phyloP scores from a whole-genome alignment of 1,140 invertebrate genomes.

The Neodiprion lecontei region DNA sequence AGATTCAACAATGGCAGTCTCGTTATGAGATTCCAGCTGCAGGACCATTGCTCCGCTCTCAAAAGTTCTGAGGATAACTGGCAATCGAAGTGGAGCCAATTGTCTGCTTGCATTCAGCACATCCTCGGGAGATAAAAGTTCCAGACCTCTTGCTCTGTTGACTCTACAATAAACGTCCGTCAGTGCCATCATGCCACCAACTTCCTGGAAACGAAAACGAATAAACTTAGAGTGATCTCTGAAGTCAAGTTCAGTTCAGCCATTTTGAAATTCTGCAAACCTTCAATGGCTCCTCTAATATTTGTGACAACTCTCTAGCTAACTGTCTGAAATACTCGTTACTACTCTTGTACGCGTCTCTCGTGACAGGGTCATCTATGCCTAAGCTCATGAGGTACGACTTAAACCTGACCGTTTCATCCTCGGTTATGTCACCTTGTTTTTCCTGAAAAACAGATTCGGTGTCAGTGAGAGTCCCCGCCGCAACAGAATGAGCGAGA shows the following conservation, averaged over 20 bases:
- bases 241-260: background rate
- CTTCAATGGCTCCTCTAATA: conserved; percentile 82
- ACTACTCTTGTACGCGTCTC: conserved; percentile 86
- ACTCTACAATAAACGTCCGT: conserved; percentile 97
- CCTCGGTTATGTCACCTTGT: conserved; percentile 95
- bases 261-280: conserved; percentile 58
- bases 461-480: background rate
- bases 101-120: conserved; percentile 86
- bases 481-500: conserved; percentile 26
- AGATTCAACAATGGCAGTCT: conserved; percentile 76
- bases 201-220: conserved; percentile 68
- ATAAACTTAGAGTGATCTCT: background rate
- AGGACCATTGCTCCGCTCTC: conserved; percentile 92
- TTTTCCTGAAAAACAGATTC: conserved; percentile 70
- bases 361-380: conserved; percentile 96
- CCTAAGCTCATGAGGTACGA: conserved; percentile 95
- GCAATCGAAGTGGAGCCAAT: conserved; percentile 70
- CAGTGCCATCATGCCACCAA: conserved; percentile 95
- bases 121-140: conserved; percentile 94
- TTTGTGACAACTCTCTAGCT: conserved; percentile 84
- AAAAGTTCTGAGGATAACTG: conserved; percentile 83
- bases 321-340: conserved; percentile 88
- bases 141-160: conserved; percentile 87
- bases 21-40: conserved; percentile 80
- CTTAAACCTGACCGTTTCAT: conserved; percentile 96